Evolutionary conservation across 2,888 invertebrate genomes (phyloP).

Genomic region (Cartodere bifasciata): DNA sequence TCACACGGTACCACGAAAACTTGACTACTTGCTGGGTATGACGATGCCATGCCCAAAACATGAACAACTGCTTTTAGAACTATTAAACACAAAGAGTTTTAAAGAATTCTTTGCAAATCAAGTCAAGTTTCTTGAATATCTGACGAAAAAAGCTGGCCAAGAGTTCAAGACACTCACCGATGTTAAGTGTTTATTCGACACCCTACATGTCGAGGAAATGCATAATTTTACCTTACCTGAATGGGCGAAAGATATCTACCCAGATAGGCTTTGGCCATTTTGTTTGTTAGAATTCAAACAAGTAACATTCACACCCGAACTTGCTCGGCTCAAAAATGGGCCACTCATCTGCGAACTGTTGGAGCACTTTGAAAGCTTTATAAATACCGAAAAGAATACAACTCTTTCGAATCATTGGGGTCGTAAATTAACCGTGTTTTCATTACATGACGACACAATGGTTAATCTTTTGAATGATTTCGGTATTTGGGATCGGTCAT

Average conservation of each 20-base stretch:
- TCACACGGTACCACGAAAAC: slow-evolving; percentile 49
- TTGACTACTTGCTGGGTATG: slow-evolving; percentile 50
- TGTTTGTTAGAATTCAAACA: slow-evolving; percentile 48
- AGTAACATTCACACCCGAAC: slow-evolving; percentile 40
- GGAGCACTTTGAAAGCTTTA: slow-evolving; percentile 40
- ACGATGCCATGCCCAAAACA: slow-evolving; percentile 57
- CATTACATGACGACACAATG: slow-evolving; percentile 65
- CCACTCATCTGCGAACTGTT: slow-evolving; percentile 60
- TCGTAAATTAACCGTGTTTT: slow-evolving; percentile 52
- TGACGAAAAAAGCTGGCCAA: slow-evolving; percentile 50
- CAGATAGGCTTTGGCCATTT: slow-evolving; percentile 46
- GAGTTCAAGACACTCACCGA: slow-evolving; percentile 41
- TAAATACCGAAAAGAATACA: not conserved
- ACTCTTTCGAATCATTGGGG: slow-evolving; percentile 26
- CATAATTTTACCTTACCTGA: slow-evolving; percentile 41
- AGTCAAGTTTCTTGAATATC: slow-evolving; percentile 48
- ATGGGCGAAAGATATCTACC: slow-evolving; percentile 38
- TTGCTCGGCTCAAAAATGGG: slow-evolving; percentile 48
- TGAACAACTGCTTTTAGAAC: slow-evolving; percentile 36
- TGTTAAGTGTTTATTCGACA: slow-evolving; percentile 51
- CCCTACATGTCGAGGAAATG: slow-evolving; percentile 51
- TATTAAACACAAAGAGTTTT: slow-evolving; percentile 27
- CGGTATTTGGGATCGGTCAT: slow-evolving; percentile 47
- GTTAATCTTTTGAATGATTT: slow-evolving; percentile 54
- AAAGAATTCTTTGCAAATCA: slow-evolving; percentile 42